These are phyloP conservation scores for Cordilura impudica DNA, from an alignment of 2,888 invertebrate species.

Conservation along the genomic window DNA sequence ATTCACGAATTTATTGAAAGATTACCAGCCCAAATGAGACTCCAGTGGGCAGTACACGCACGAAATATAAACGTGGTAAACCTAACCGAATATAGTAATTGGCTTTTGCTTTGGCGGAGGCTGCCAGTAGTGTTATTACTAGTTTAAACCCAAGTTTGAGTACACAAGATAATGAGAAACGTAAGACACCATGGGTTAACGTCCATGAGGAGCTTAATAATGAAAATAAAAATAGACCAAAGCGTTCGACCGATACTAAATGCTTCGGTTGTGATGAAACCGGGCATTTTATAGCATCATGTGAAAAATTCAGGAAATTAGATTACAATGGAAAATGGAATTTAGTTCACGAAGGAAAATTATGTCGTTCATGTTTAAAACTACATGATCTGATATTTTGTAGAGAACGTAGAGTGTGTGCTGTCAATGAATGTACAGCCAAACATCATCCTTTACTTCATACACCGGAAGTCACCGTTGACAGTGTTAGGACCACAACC, in stretches of 20 bases:
- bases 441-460: constrained; percentile 15
- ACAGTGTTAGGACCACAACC: background rate
- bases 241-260: background rate
- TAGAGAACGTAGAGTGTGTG: constrained; percentile 9
- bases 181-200: background rate
- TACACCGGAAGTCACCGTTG: background rate
- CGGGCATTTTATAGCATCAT: background rate
- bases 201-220: background rate
- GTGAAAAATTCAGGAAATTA: background rate
- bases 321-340: constrained; percentile 8
- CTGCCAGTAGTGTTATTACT: constrained; percentile 29
- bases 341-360: background rate
- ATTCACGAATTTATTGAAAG: constrained; percentile 54
- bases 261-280: background rate
- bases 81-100: constrained; percentile 17
- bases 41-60: constrained; percentile 54
- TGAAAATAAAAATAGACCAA: background rate
- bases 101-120: constrained; percentile 21
- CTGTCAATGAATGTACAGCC: background rate
- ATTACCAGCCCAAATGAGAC: constrained; percentile 43
- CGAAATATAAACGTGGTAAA: background rate
- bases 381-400: constrained; percentile 6
- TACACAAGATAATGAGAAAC: background rate
- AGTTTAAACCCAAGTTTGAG: background rate
- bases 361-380: constrained; percentile 14